Evolutionary conservation across 1,140 invertebrate genomes (phyloP).

Genomic region (Drosophila bocqueti): DNA sequence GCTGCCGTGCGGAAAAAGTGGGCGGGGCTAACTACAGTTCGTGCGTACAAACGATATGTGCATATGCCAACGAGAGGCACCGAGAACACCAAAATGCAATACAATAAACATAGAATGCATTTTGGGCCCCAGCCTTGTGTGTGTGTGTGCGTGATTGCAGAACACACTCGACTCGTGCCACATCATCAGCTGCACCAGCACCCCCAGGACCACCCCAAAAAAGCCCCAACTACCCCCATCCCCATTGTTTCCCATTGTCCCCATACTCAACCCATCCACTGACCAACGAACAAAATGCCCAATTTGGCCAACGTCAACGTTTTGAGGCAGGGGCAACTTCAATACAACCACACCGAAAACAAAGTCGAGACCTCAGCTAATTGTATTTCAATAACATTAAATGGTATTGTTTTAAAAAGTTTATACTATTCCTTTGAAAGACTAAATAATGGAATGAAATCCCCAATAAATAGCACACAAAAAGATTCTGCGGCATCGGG

Average conservation of each 20-base stretch:
- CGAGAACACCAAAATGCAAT: constrained; percentile 68
- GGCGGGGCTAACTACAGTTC: background rate
- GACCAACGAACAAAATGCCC: constrained; percentile 62
- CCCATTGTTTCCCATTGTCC: constrained; percentile 2
- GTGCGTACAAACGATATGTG: constrained; percentile 15
- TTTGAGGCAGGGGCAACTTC: constrained; percentile 27
- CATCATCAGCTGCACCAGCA: constrained; percentile 39
- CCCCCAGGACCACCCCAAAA: background rate
- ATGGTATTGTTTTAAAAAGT: no score
- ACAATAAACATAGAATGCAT: constrained; percentile 72
- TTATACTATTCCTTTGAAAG: background rate
- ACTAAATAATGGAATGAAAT: background rate
- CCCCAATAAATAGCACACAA: background rate
- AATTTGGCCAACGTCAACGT: constrained; percentile 65
- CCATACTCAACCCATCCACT: constrained; percentile 4
- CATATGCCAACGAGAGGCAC: constrained; percentile 23
- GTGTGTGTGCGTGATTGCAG: constrained; percentile 64
- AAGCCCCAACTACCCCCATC: background rate
- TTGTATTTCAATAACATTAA: background rate
- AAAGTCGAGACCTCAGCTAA: background rate
- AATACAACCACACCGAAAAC: constrained; percentile 4
- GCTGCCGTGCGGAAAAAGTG: background rate
- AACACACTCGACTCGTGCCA: constrained; percentile 12
- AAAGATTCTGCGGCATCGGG: background rate
- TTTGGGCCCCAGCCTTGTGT: constrained; percentile 27